Base-by-base conservation (phyloP, 2,888 invertebrate species). In the Bellardia bayeri region DNA sequence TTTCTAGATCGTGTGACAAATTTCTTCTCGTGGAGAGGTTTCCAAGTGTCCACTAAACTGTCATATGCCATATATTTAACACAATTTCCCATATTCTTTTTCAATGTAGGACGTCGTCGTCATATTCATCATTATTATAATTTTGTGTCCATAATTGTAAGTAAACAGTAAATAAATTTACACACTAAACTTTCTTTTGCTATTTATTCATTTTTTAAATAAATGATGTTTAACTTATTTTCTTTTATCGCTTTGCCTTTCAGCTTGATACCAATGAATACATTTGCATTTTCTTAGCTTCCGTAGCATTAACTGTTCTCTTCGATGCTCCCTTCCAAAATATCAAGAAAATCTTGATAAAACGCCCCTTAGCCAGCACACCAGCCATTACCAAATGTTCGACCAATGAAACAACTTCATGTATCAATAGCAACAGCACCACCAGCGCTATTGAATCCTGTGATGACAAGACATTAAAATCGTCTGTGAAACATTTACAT, bases 61-160 rank as follows among this genome's bases (percentile, higher is more conserved):
- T 96, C 96, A 51, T 96, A 96, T 91, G 95, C 96, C 49, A 94
- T 96, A 75, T 96, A 96, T 91, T 93, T 96, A 85, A 96, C 96
- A 40, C 96, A 96, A 91, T 96, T 96, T 90, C 96, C 96, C 5
- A 95, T 96, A 80, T 96, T 95, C 91, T 96, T 96, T 92, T 96
- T 94, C 90, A 96, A 96, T 90, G 95, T 96, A 49, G 96, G 96
- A 3, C 94, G 94, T 76, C 95, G 95, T 56, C 94, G 95, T 90
- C 94, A 94, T 89, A 92, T 95, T 0, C 95, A 95, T 86, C 94
- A 95, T 87, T 96, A 95, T 88, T 96, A 95, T 89, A 94, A 94
- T 72, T 95, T 96, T 90, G 91, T 95, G 58, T 94, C 94, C 83
- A 94, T 95, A 91, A 93, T 95, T 93, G 96, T 96, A 93, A 94